Base-by-base conservation (phyloP, 1,140 invertebrate genomes). In the Ceratina australensis region DNA sequence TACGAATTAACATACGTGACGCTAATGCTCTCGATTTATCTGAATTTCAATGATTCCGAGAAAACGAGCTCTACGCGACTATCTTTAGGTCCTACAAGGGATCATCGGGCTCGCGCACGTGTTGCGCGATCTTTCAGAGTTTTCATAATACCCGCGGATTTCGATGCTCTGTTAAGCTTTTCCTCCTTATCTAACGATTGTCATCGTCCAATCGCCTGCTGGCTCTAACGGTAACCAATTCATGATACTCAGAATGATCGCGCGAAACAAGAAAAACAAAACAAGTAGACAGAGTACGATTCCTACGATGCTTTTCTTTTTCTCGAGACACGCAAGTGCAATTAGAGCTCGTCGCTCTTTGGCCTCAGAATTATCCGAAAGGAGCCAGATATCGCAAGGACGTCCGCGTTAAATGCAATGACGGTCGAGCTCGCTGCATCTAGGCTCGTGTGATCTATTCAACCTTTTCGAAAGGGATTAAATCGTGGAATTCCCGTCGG, bases 1-100 rank as follows among this genome's bases (percentile, higher is more conserved):
- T 69, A 1, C 1, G 22, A 69, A 71, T 61, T 71, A 76, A 61
- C 66, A 69, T 76, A 69, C 56, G 15, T 76, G 57, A 76, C 57
- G 26, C 7, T 16, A 20, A 16, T 15, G 65, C 57, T 61, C 16
- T 22, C 1, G 66, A 77, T 77, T 77, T 77, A 77, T 77, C 74
- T 77, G 49, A 71, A 77, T 77, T 77, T 77, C 47, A 77, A 52
- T 54, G 8, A 4, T 71, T 71, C 47, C 20, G 26, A 63, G 74
- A 77, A 77, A 54, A 77, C 42, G 54, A 42, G 10, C 33, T n/a
- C n/a, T 5, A 59, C 18, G 28, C 15, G 24, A 54, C 66, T 72
- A 63, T 68, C 68, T 68, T 68, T 60, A 28, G 10, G 16, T 49
- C 54, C 49, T 15, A n/a, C 16, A 12, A 33, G 22, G 26, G 69